Evolutionary conservation across 2,113 vertebrate genomes (phyloP).

Genomic region (Pungitius pungitius): DNA sequence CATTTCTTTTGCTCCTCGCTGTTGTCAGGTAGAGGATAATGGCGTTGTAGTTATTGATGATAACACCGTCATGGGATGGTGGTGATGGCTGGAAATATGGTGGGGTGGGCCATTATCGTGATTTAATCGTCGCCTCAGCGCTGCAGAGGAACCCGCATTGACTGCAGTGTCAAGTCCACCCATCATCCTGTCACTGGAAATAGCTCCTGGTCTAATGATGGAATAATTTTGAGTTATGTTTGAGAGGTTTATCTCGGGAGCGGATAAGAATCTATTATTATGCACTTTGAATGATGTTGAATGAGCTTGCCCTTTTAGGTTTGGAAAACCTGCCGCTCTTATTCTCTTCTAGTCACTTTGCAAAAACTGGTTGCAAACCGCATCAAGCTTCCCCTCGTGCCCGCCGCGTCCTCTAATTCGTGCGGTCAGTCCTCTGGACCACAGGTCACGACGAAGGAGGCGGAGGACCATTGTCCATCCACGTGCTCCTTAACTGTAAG

Average conservation of each 20-base stretch:
- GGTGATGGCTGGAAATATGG: conserved; percentile 64
- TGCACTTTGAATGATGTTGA: conserved; percentile 52
- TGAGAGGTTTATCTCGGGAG: conserved; percentile 44
- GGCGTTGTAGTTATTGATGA: conserved; percentile 67
- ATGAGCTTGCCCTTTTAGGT: conserved; percentile 56
- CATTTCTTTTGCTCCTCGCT: conserved; percentile 46
- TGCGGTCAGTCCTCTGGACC: conserved; percentile 12
- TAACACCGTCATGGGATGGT: conserved; percentile 60
- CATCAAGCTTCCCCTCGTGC: neutral
- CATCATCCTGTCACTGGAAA: conserved; percentile 76
- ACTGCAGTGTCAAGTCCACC: conserved; percentile 71
- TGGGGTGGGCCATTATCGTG: conserved; percentile 69
- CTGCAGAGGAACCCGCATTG: conserved; percentile 59
- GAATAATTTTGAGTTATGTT: conserved; percentile 70
- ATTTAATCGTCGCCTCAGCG: conserved; percentile 68
- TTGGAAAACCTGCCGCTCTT: conserved; percentile 45
- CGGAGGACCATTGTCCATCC: conserved; percentile 20
- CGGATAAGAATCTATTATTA: conserved; percentile 54
- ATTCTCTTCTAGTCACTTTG: conserved; percentile 16
- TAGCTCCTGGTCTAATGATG: conserved; percentile 65
- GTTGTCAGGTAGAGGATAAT: conserved; percentile 71
- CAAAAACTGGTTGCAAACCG: conserved; percentile 7
- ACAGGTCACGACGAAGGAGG: conserved; percentile 34
- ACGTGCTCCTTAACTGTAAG: conserved; percentile 48
- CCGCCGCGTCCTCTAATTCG: neutral